Conservation (phyloP, 23 tunicate genomes). For the Trididemnum nubilum region DNA sequence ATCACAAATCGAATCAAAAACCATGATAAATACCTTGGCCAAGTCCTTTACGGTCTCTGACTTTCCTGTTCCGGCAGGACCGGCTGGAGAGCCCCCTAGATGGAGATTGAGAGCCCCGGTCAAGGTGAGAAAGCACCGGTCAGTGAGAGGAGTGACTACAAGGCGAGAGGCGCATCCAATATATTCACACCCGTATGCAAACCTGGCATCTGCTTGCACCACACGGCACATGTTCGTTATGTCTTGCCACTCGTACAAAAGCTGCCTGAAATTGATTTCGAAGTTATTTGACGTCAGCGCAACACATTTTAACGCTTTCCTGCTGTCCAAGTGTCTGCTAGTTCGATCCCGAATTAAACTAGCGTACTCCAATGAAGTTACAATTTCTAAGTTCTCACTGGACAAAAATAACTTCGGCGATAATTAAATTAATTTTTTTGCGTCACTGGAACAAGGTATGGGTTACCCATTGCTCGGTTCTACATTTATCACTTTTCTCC, state of each 20-base stretch:
- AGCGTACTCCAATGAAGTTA: too few species aligned
- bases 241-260: conserved; percentile 83
- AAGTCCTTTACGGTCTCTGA: conserved; percentile 94
- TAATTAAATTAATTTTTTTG: too few species aligned
- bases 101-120: conserved; percentile 93
- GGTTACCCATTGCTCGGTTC: too few species aligned
- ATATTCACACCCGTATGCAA: conserved; percentile 90
- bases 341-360: too few species aligned
- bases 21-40: conserved; percentile 80
- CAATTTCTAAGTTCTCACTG: too few species aligned
- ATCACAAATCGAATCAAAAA: too few species aligned
- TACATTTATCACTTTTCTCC: too few species aligned
- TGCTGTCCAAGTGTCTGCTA: too few species aligned
- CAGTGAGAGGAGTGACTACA: conserved; percentile 96
- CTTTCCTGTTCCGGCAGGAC: conserved; percentile 98
- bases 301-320: too few species aligned
- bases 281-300: too few species aligned
- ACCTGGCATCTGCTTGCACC: conserved; percentile 78
- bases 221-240: conserved; percentile 74
- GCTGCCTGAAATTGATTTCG: conserved; percentile 70
- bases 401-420: too few species aligned
- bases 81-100: conserved; percentile 97
- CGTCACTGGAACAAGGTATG: too few species aligned
- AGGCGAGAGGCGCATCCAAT: conserved; percentile 87
- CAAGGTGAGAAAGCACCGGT: conserved; percentile 91